phyloP scores from a whole-genome alignment of 2,888 invertebrate genomes.

The Tachina fera region DNA sequence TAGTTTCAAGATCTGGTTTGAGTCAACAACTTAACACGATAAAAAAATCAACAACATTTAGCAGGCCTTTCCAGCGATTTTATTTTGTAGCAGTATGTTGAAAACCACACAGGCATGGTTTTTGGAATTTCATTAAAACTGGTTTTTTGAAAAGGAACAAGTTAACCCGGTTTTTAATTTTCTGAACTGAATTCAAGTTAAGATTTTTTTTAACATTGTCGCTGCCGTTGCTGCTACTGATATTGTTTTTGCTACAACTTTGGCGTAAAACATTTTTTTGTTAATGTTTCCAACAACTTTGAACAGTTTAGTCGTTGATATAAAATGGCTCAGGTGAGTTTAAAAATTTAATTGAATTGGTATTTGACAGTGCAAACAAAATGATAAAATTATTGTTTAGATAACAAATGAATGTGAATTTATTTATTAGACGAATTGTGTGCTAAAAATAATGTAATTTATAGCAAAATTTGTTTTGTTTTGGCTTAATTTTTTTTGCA shows the following conservation, averaged over 20 bases:
- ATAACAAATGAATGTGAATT: constrained; percentile 3
- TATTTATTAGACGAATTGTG: background rate
- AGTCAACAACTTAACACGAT: constrained; percentile 30
- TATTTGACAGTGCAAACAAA: constrained; percentile 25
- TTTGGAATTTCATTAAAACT: constrained; percentile 63
- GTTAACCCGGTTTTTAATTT: constrained; percentile 69
- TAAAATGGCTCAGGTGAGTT: constrained; percentile 71
- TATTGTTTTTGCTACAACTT: constrained; percentile 52
- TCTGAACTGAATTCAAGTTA: constrained; percentile 50
- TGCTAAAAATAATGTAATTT: background rate
- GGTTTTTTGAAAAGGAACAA: constrained; percentile 65
- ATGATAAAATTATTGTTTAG: background rate
- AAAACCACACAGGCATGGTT: constrained; percentile 31
- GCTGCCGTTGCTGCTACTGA: constrained; percentile 12
- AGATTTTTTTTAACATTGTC: background rate
- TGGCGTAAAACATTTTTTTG: constrained; percentile 39
- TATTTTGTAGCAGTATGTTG: constrained; percentile 12
- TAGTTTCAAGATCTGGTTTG: constrained; percentile 59
- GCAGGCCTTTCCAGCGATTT: constrained; percentile 33
- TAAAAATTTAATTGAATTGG: constrained; percentile 25
- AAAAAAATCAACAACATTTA: constrained; percentile 22
- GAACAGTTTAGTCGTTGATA: constrained; percentile 65
- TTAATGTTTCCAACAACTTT: constrained; percentile 62
- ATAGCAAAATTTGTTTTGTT: no score
- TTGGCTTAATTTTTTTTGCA: no score